Evolutionary conservation across 2,797 vertebrate genomes (phyloP), one percentile per base, ranked within the genome.

Genomic region (Trematomus bernacchii): DNA sequence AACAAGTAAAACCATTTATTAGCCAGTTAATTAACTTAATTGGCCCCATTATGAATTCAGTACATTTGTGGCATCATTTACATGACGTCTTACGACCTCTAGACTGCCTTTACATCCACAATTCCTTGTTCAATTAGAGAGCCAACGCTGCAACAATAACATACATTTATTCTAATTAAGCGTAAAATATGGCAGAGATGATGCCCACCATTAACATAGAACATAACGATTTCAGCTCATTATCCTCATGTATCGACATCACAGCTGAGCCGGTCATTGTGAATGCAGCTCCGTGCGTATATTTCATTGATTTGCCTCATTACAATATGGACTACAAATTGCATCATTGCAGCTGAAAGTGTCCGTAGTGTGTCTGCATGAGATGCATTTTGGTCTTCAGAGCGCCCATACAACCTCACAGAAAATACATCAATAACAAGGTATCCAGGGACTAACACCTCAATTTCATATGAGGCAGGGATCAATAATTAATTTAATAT

Each of bases 401-500:
- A 80, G 66, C 71, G 21, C 57, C 71, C 66, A 73, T 51, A 66
- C 62, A 65, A 54, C 65, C 52, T 70, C 66, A 8, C 51, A 43
- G 48, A 73, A 73, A 73, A 82, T 18, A 8, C 79, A 79, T 90
- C 84, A 76, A 84, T 84, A 90, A 71, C 69, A 80, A 85, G 79
- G 77, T 84, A 87, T 76, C 81, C 67, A 57, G 77, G 77, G 80
- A 87, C 82, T 65, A 43, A 91, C 84, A 89, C 87, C 81, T 86
- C 80, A 86, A 90, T 90, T 63, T 74, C 80, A 60, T 79, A 79
- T 27, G 50, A 85, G 77, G 73, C 77, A 21, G 63, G n/a, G 78
- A 92, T 93, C 89, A 76, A 91, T 92, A 87, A 91, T 92, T 91
- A 80, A 93, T 93, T 93, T 89, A 85, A 90, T 91, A 87, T 82